These are phyloP conservation scores for Clupea harengus DNA, from an alignment of 2,113 vertebrate species.

Conservation along the genomic window DNA sequence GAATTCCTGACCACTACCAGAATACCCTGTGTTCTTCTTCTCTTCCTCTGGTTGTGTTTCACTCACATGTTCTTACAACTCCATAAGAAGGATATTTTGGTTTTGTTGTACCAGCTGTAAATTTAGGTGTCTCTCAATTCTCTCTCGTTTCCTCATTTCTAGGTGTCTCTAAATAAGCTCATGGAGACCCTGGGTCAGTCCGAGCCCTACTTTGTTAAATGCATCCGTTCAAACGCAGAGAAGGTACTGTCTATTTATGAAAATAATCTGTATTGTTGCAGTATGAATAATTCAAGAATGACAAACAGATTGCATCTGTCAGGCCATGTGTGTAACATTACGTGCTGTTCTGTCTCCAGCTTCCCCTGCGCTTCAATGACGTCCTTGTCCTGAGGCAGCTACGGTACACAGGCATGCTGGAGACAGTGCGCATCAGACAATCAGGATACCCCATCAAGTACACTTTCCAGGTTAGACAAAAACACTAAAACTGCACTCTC, in stretches of 20 bases:
- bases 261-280: constrained; percentile 18
- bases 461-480: constrained; percentile 83
- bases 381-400: constrained; percentile 92
- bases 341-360: constrained; percentile 66
- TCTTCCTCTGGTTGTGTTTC: constrained; percentile 12
- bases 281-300: neutral
- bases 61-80: neutral
- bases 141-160: constrained; percentile 47
- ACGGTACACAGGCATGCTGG: constrained; percentile 96
- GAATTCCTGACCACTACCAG: constrained; percentile 60
- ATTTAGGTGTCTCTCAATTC: neutral
- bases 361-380: constrained; percentile 89
- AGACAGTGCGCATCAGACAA: constrained; percentile 93
- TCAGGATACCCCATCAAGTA: constrained; percentile 97
- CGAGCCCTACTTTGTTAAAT: constrained; percentile 98
- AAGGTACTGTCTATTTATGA: constrained; percentile 77
- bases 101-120: neutral
- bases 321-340: constrained; percentile 34
- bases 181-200: constrained; percentile 97
- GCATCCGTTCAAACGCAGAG: constrained; percentile 95
- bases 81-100: neutral
- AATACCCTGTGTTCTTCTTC: constrained; percentile 41
- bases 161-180: constrained; percentile 94
- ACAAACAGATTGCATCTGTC: constrained; percentile 45
- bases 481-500: neutral